Evolutionary conservation across 2,113 vertebrate species (phyloP).

Genomic region (Sclerurus mexicanus): DNA sequence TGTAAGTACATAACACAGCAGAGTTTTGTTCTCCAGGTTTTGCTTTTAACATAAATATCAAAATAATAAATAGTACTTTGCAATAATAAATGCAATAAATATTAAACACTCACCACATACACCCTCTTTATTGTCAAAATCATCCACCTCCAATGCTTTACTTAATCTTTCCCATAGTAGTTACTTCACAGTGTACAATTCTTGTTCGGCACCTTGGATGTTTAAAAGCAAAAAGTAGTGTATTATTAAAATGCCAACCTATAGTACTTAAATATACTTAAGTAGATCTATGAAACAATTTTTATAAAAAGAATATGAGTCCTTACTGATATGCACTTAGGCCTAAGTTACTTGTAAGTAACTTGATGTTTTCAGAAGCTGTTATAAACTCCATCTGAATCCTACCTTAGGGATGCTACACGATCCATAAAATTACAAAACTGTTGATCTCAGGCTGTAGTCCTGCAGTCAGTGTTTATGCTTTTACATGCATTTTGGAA

Average conservation of each 20-base stretch:
- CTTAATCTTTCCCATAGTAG: slow-evolving; percentile 77
- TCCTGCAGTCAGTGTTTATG: background rate
- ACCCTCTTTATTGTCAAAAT: slow-evolving; percentile 65
- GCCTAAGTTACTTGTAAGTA: background rate
- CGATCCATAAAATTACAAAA: background rate
- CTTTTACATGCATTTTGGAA: background rate
- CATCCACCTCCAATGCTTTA: slow-evolving; percentile 73
- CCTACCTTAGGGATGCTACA: background rate
- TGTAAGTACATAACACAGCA: slow-evolving; percentile 11
- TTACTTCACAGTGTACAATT: slow-evolving; percentile 81
- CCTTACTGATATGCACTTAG: slow-evolving; percentile 1
- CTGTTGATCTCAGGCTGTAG: background rate
- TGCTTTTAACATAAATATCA: slow-evolving; percentile 24
- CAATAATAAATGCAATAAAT: slow-evolving; percentile 41
- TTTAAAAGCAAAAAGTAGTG: slow-evolving; percentile 56
- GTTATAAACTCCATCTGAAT: background rate
- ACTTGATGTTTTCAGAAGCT: background rate
- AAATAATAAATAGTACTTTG: slow-evolving; percentile 52
- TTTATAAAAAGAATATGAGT: background rate
- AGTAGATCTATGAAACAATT: slow-evolving; percentile 37
- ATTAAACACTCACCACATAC: slow-evolving; percentile 75
- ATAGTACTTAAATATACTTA: slow-evolving; percentile 25
- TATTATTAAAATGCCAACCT: slow-evolving; percentile 48
- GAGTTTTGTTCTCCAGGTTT: slow-evolving; percentile 7
- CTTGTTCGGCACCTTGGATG: slow-evolving; percentile 76